phyloP scores from a whole-genome alignment of 2,113 vertebrate genomes.

The Colossoma macropomum region DNA sequence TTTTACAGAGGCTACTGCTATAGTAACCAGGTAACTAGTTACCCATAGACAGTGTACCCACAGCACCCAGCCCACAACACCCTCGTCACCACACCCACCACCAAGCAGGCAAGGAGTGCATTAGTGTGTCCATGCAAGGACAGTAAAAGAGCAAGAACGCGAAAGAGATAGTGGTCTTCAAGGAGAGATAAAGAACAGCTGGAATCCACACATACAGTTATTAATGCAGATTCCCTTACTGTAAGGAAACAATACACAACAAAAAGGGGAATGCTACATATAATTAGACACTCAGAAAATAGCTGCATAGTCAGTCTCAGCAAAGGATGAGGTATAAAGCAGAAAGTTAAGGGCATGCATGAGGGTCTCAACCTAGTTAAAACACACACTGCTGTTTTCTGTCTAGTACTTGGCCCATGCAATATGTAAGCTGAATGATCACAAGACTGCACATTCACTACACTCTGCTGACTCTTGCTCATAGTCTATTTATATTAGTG shows the following conservation, averaged over 20 bases:
- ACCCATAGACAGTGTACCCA: conserved; percentile 65
- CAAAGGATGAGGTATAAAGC: background rate
- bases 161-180: conserved; percentile 2
- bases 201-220: background rate
- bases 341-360: conserved; percentile 21
- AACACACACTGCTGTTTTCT: background rate
- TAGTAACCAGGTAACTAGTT: conserved; percentile 62
- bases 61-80: conserved; percentile 66
- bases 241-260: background rate
- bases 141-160: conserved; percentile 6
- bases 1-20: conserved; percentile 55
- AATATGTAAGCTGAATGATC: background rate
- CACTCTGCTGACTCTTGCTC: background rate
- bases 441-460: background rate
- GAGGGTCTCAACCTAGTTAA: background rate
- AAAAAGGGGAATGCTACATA: background rate
- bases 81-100: conserved; percentile 68
- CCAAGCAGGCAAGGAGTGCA: conserved; percentile 64
- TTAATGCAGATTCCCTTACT: background rate
- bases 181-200: conserved; percentile 2
- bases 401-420: background rate
- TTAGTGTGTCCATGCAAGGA: conserved; percentile 70
- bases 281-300: background rate
- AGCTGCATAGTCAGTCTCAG: background rate
- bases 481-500: background rate